Percentiles rank a stretch among this genome's conserved stretches.
Conservation (phyloP, 2,888 invertebrate species). For the Drosophila lutescens region DNA sequence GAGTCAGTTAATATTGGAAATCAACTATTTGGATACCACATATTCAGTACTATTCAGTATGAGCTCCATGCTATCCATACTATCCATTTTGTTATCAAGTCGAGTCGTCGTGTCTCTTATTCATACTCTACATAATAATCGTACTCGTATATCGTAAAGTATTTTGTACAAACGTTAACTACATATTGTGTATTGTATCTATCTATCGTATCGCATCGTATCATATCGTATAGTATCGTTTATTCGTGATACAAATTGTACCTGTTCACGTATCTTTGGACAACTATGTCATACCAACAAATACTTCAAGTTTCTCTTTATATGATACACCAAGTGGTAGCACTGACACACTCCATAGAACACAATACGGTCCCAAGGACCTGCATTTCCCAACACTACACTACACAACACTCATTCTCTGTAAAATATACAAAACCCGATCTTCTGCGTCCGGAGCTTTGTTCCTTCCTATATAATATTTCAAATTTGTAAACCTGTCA, state of each 20-base stretch:
- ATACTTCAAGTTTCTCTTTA: constrained; percentile 21
- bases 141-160: constrained; percentile 38
- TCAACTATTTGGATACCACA: constrained; percentile 32
- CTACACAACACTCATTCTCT: constrained; percentile 21
- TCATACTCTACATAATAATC: constrained; percentile 35
- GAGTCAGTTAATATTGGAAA: constrained; percentile 43
- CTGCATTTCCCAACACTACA: constrained; percentile 11
- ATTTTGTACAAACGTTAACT: constrained; percentile 54
- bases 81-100: constrained; percentile 19
- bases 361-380: constrained; percentile 5
- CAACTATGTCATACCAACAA: constrained; percentile 15
- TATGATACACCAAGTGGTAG: constrained; percentile 12
- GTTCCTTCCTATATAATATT: constrained; percentile 36
- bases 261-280: constrained; percentile 31
- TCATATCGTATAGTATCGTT: constrained; percentile 36
- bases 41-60: constrained; percentile 63
- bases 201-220: constrained; percentile 41
- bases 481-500: constrained; percentile 47
- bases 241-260: constrained; percentile 35
- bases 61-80: constrained; percentile 46
- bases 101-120: constrained; percentile 33
- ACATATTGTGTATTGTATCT: constrained; percentile 42
- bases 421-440: constrained; percentile 29
- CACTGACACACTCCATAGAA: constrained; percentile 12
- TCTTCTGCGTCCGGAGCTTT: constrained; percentile 37